A percentile compares a stretch with the other conserved stretches of the same genome.
Evolutionary conservation across 2,888 invertebrate species (phyloP).

Genomic region (Merodon equestris): DNA sequence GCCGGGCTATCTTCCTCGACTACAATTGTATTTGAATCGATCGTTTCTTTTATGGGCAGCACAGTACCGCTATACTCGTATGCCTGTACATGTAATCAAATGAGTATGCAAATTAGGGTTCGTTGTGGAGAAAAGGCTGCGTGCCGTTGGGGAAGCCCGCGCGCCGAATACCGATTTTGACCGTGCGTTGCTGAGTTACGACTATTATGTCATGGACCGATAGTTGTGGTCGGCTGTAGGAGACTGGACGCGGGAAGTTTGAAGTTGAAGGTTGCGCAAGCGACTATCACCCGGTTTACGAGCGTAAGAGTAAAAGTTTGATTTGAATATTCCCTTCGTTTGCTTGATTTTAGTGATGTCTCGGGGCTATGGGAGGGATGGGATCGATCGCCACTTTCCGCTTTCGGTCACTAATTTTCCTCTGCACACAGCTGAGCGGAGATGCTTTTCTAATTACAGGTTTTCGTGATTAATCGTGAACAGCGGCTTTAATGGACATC

Average conservation of each 20-base stretch:
- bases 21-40: slow-evolving; percentile 27
- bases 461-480: too few relatives aligned
- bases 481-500: too few relatives aligned
- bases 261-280: slow-evolving; percentile 15
- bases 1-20: too few relatives aligned
- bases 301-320: slow-evolving; percentile 51
- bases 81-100: not conserved
- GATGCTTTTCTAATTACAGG: too few relatives aligned
- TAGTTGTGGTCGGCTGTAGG: too few relatives aligned
- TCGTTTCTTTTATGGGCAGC: not conserved
- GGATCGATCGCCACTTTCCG: too few relatives aligned
- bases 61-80: not conserved
- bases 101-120: slow-evolving; percentile 10
- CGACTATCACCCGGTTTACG: slow-evolving; percentile 36
- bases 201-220: slow-evolving; percentile 11
- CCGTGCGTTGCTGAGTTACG: not conserved
- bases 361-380: not conserved
- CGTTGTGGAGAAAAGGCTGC: not conserved
- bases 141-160: slow-evolving; percentile 14
- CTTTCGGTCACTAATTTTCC: too few relatives aligned
- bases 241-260: not conserved
- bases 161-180: slow-evolving; percentile 5
- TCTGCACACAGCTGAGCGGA: too few relatives aligned
- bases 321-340: slow-evolving; percentile 35
- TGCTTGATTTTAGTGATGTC: slow-evolving; percentile 28